A percentile compares a stretch with the other conserved stretches of the same genome.
Conservation (phyloP, 2,888 invertebrate species). For the Ecliptopera silaceata region DNA sequence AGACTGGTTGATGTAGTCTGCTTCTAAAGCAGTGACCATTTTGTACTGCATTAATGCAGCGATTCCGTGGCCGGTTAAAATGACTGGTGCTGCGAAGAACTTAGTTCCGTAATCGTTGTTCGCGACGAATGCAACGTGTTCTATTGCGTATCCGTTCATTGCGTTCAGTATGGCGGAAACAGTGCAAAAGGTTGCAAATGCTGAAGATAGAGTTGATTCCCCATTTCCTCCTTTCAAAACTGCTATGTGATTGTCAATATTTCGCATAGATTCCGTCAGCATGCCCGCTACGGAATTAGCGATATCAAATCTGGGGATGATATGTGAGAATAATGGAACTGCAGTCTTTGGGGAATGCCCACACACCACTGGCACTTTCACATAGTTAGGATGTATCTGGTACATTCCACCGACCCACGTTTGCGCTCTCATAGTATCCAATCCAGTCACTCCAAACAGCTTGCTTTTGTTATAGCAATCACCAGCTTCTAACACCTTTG, state of each 20-base stretch:
- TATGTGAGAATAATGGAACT: slow-evolving; percentile 26
- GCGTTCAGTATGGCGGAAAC: slow-evolving; percentile 34
- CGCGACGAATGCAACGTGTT: slow-evolving; percentile 30
- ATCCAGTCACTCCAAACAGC: slow-evolving; percentile 24
- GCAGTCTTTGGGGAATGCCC: slow-evolving; percentile 29
- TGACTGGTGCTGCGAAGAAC: slow-evolving; percentile 25
- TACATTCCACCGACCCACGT: slow-evolving; percentile 19
- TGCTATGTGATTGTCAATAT: slow-evolving; percentile 14
- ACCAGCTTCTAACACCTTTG: slow-evolving; percentile 20
- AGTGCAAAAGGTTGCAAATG: slow-evolving; percentile 31
- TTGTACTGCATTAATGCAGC: slow-evolving; percentile 16
- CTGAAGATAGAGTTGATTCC: slow-evolving; percentile 17
- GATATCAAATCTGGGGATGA: slow-evolving; percentile 17
- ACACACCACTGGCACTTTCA: slow-evolving; percentile 28
- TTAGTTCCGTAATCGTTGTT: slow-evolving; percentile 25
- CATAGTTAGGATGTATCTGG: slow-evolving; percentile 6
- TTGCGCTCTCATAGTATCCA: slow-evolving; percentile 27
- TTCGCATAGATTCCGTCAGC: slow-evolving; percentile 15
- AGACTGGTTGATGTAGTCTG: slow-evolving; percentile 16
- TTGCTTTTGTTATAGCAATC: slow-evolving; percentile 17
- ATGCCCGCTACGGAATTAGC: slow-evolving; percentile 1
- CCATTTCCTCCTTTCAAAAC: slow-evolving; percentile 8
- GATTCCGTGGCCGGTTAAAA: slow-evolving; percentile 19
- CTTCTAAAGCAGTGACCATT: slow-evolving; percentile 17
- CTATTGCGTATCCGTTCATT: slow-evolving; percentile 27